Evolutionary conservation across 2,113 vertebrate genomes (phyloP), one percentile per base, ranked within the genome.

Genomic region (Ancistrus triradiatus): DNA sequence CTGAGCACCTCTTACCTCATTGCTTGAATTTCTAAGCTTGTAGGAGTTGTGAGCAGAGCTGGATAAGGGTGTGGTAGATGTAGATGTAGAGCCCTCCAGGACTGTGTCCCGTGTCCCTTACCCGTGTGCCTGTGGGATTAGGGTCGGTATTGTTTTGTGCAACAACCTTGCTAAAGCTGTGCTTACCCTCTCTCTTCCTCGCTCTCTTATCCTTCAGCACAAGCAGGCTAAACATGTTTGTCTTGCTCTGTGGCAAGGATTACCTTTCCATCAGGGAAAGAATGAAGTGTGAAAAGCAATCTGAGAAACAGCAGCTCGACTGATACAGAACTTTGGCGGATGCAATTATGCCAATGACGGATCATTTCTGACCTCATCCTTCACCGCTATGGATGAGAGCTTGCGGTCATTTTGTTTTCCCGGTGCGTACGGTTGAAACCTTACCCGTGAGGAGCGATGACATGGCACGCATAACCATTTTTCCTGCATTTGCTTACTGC

Each of bases 251-350:
- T 37, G 19, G 52, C 50, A 42, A 5, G 79, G 82, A 84, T 81
- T 81, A 83, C 80, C 78, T 83, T 80, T 82, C 80, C 70, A 83
- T 83, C 78, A 80, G 61, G 50, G 57, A 62, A 79, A 82, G 77
- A 80, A 82, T 78, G 75, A 81, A 78, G 80, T 83, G 80, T 81
- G 81, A 81, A 85, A 88, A 84, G 83, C 81, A 86, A 86, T 86
- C 81, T 81, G 69, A 73, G 73, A 70, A 75, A 67, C 52, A 47
- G 31, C 69, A 64, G 42, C 70, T 68, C 60, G 65, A 17, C 73
- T 49, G 66, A 73, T 73, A 72, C 65, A 74, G 74, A 81, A 71
- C 78, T 77, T 75, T 69, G 68, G 59, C 57, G 59, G 77, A 82
- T 83, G 80, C 80, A 84, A 83, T 86, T 83, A 86, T 85, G 80